Base-by-base conservation (phyloP, 2,888 invertebrate genomes). In the Eledone cirrhosa region DNA sequence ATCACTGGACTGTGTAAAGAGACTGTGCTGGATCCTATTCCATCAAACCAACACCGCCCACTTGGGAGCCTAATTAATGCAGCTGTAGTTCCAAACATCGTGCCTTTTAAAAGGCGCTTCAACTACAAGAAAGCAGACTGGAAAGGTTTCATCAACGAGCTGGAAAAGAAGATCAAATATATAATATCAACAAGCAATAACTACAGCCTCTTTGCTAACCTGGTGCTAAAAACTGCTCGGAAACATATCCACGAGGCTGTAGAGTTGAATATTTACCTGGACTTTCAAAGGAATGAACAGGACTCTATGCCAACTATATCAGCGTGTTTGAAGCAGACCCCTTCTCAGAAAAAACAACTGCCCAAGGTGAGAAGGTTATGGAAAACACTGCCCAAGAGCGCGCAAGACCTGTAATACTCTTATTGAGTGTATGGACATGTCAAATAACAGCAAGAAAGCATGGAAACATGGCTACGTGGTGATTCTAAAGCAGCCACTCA, bases 371-470 rank as follows among this genome's bases (percentile, higher is more conserved):
- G 19, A 13, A 53, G 53, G 14, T 53, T 13, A 53, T 53, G 53
- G 19, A 16, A 13, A 53, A 19, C 19, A 53, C 19, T 19, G 13
- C 53, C 53, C 53, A 53, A 53, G 53, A 53, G 53, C 53, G 53
- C 53, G 14, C 53, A 53, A 53, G 19, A 53, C 53, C 53, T 53
- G 53, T 13, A 53, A 53, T 53, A 53, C 53, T 53, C 53, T 53
- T 13, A 53, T 53, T 16, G 53, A 16, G 53, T 16, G 14, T 16
- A 53, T 19, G 14, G 19, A 53, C 53, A 53, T 53, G 53, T 53
- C 53, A 53, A 53, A 53, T 13, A 53, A 53, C 53, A 53, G 53
- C 53, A 53, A 53, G 53, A 53, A 53, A 53, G 53, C 53, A 53
- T 53, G 19, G 53, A 19, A 13, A n/a, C n/a, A n/a, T n/a, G n/a